These are phyloP conservation scores for Hippolais icterina DNA, from an alignment of 2,113 vertebrate species.

Conservation along the genomic window DNA sequence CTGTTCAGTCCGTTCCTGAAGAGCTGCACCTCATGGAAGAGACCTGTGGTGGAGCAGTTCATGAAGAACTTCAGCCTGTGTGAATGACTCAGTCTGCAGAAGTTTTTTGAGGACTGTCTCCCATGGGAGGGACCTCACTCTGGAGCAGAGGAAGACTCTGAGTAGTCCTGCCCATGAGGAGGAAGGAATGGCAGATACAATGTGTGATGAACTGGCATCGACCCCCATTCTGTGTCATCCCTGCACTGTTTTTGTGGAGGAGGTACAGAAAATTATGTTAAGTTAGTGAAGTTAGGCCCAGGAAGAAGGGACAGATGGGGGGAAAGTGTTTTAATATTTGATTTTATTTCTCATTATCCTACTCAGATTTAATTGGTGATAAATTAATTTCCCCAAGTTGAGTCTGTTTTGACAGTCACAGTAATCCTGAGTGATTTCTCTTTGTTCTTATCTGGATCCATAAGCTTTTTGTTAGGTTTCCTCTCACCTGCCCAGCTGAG, in stretches of 20 bases:
- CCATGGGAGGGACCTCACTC: background rate
- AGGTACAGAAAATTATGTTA: background rate
- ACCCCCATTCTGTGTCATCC: background rate
- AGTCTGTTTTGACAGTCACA: background rate
- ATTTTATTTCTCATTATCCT: background rate
- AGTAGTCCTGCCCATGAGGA: background rate
- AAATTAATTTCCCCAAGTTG: background rate
- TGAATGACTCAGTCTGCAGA: background rate
- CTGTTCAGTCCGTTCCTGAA: background rate
- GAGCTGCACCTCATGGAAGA: background rate
- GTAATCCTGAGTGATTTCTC: background rate
- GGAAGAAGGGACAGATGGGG: background rate
- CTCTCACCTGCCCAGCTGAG: background rate
- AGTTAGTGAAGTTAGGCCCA: background rate
- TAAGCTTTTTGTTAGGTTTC: background rate
- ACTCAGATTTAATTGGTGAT: background rate
- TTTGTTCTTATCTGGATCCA: background rate
- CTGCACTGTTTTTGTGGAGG: background rate
- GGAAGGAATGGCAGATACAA: background rate
- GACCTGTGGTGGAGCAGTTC: background rate
- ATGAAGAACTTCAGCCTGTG: background rate
- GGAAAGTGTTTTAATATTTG: background rate
- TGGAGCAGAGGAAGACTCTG: background rate
- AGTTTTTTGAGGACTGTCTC: background rate
- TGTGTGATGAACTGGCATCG: rapidly evolving